Conservation (phyloP, 2,888 invertebrate genomes). For the Volucella inanis region DNA sequence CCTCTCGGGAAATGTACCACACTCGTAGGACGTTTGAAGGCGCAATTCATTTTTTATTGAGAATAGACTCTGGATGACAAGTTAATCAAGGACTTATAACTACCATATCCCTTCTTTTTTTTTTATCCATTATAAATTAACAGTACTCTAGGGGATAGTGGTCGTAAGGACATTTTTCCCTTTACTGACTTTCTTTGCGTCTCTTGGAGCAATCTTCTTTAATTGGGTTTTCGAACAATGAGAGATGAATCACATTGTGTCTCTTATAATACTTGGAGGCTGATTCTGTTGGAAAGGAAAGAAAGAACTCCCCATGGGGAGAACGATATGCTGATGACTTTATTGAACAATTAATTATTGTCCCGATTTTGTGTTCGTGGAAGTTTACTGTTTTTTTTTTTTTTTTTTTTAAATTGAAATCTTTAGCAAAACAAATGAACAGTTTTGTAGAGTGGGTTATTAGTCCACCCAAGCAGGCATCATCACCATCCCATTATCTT, state of each 20-base stretch:
- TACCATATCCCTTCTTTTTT: neutral
- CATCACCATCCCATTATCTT: neutral
- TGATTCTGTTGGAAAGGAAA: neutral
- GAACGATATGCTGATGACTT: slow-evolving; percentile 59
- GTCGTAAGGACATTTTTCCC: neutral
- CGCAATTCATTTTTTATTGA: slow-evolving; percentile 60
- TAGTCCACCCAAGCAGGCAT: neutral
- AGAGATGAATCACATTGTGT: slow-evolving; percentile 16
- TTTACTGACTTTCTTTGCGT: slow-evolving; percentile 8
- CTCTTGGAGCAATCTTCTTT: slow-evolving; percentile 24
- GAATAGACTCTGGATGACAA: slow-evolving; percentile 63
- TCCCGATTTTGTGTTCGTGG: slow-evolving; percentile 32
- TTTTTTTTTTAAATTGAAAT: slow-evolving; percentile 40
- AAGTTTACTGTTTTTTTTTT: neutral
- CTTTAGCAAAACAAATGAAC: neutral
- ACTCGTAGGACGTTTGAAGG: slow-evolving; percentile 28
- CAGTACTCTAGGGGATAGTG: slow-evolving; percentile 36
- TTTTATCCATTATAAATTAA: slow-evolving; percentile 48
- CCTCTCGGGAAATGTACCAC: neutral
- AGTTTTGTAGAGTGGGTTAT: neutral
- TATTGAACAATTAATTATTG: slow-evolving; percentile 69
- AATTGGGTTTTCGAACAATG: slow-evolving; percentile 47
- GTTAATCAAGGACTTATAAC: slow-evolving; percentile 49
- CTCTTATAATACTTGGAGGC: neutral
- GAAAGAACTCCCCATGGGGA: neutral